Base-by-base conservation (phyloP, 1,140 invertebrate species). In the Heliconius eleuchia region DNA sequence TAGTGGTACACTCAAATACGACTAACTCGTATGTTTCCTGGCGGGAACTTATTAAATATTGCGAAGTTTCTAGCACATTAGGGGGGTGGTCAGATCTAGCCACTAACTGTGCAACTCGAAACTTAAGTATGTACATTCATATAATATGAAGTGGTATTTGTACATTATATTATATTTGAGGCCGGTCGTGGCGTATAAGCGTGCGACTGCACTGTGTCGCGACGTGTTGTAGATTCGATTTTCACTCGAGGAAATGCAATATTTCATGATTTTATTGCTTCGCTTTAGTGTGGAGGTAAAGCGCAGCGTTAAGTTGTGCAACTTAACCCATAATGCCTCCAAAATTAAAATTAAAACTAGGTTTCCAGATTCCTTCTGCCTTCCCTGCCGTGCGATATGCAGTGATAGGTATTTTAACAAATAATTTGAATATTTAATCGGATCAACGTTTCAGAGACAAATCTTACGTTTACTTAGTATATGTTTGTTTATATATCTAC, bases 71-170 rank as follows among this genome's bases (percentile, higher is more conserved):
- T 5, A 66, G 27, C 23, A 30, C 60, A 66, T 66, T 66, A 66
- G 27, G 60, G 60, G 57, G 60, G 50, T 23, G 55, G 60, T 66
- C 60, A 66, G 27, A 30, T 23, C 27, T 16, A 66, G 11, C 60
- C n/a, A 66, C 60, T 66, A n/a, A 66, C 23, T 30, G 60, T 13
- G 3, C 27, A 16, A 27, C 60, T 66, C 23, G 23, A 66, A 66
- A 66, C 60, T 66, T 66, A 66, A 66, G 55, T 57, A 57, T n/a
- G 23, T 66, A 23, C 23, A 30, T 66, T 66, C 27, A 66, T 66
- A 66, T 66, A 30, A 66, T 30, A 13, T 66, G 2, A 66, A 66
- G 3, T 66, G 11, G 5, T 66, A 13, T 66, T 30, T 16, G 8
- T 66, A 13, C 1, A 4, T 13, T 66, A 27, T 13, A 27, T 30